Evolutionary conservation across 2,797 vertebrate genomes (phyloP).

Genomic region (Diglossa cyanea): DNA sequence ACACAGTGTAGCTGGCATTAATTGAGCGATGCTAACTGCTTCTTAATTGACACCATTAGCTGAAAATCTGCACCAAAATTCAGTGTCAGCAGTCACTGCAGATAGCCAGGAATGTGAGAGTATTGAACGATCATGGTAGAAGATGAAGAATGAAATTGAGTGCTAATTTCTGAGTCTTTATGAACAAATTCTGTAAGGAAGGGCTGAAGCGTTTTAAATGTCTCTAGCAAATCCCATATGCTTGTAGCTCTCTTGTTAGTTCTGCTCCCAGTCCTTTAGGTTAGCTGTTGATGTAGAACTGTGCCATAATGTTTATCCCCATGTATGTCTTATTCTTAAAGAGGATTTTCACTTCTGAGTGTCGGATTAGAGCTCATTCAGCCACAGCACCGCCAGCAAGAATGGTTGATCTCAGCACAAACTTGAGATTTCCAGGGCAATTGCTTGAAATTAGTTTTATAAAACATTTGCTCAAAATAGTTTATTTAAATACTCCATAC

Average conservation of each 20-base stretch:
- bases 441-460: conserved; percentile 48
- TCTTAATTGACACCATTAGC: neutral
- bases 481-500: neutral
- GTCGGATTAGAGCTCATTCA: conserved; percentile 52
- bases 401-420: conserved; percentile 38
- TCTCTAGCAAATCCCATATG: neutral
- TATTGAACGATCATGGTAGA: neutral
- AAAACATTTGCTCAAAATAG: conserved; percentile 8
- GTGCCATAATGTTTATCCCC: conserved; percentile 1
- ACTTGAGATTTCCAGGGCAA: conserved; percentile 38
- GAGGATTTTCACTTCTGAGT: conserved; percentile 38
- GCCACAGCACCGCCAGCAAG: neutral
- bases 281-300: neutral
- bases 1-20: neutral
- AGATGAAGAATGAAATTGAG: neutral
- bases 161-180: neutral
- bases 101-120: neutral
- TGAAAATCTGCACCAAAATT: conserved; percentile 9
- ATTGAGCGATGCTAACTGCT: conserved; percentile 23
- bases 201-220: neutral
- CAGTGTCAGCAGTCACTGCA: neutral
- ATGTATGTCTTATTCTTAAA: conserved; percentile 30
- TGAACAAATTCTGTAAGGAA: neutral
- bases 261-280: neutral
- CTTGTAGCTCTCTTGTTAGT: neutral